phyloP scores from a whole-genome alignment of 1,140 invertebrate species.

The Drosophila lacertosa region DNA sequence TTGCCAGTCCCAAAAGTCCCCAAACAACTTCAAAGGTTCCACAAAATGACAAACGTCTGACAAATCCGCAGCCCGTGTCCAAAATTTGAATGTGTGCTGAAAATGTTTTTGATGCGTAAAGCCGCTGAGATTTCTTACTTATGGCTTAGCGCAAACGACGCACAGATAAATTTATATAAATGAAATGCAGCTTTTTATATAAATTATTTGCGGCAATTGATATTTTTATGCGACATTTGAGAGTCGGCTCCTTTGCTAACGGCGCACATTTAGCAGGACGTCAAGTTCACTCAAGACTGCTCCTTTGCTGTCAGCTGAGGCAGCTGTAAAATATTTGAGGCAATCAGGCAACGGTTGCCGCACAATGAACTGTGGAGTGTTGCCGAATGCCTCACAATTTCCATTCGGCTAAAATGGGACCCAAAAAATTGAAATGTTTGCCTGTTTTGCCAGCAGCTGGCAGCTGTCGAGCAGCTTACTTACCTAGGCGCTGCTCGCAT shows the following conservation, averaged over 20 bases:
- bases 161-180: neutral
- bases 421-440: constrained; percentile 70
- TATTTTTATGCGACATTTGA: constrained; percentile 28
- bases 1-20: constrained; percentile 6
- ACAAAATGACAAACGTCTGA: constrained; percentile 46
- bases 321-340: constrained; percentile 65
- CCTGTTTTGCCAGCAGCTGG: constrained; percentile 9
- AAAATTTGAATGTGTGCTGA: constrained; percentile 45
- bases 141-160: neutral
- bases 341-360: constrained; percentile 46
- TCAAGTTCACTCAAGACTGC: constrained; percentile 51
- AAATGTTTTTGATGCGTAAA: constrained; percentile 71
- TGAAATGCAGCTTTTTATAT: constrained; percentile 24
- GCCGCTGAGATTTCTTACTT: constrained; percentile 57
- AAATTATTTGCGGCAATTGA: constrained; percentile 61
- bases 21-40: constrained; percentile 29
- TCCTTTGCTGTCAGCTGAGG: constrained; percentile 22
- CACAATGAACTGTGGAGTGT: constrained; percentile 29
- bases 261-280: constrained; percentile 51
- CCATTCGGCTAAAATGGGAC: constrained; percentile 33
- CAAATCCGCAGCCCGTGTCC: constrained; percentile 29
- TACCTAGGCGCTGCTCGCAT: constrained; percentile 51
- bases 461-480: constrained; percentile 46
- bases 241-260: constrained; percentile 17
- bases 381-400: constrained; percentile 48